A percentile compares a stretch with the other conserved stretches of the same genome.
These are phyloP conservation scores for Scelioninae gen. 2 DNA, from an alignment of 2,888 invertebrate genomes.

Conservation along the genomic window DNA sequence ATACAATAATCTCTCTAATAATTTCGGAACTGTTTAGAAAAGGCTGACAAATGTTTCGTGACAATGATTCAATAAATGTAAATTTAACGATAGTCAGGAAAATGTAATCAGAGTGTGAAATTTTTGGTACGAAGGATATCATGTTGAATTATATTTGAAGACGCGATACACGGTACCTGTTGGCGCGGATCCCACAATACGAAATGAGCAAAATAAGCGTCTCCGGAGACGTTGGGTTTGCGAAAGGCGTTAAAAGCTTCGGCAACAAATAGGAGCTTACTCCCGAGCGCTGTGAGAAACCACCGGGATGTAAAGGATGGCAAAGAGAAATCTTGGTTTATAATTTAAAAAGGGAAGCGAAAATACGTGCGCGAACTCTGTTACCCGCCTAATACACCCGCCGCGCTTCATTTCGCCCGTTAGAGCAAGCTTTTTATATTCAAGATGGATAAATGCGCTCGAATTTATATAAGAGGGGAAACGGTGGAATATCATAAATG, in stretches of 20 bases:
- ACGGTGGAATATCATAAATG: too few species aligned
- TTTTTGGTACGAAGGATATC: not conserved
- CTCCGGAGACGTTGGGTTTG: conserved; percentile 30
- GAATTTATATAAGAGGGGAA: not conserved
- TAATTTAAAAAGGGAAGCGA: conserved; percentile 37
- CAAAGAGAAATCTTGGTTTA: conserved; percentile 45
- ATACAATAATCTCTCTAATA: too few species aligned
- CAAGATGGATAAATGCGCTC: conserved; percentile 1
- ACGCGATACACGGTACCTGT: conserved; percentile 18
- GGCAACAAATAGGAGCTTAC: conserved; percentile 49
- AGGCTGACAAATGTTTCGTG: too few species aligned
- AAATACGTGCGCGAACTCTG: conserved; percentile 18
- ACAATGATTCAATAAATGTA: too few species aligned
- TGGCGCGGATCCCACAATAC: conserved; percentile 23
- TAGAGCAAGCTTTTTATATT: not conserved
- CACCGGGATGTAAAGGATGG: conserved; percentile 24
- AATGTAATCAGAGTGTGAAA: too few species aligned
- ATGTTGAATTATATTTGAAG: conserved; percentile 5
- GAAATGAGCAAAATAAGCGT: conserved; percentile 36
- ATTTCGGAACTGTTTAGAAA: too few species aligned
- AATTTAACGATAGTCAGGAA: too few species aligned
- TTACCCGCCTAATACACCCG: conserved; percentile 18
- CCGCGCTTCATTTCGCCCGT: conserved; percentile 16
- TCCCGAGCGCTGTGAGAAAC: conserved; percentile 32
- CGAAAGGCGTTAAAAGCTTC: conserved; percentile 47